Evolutionary conservation across 2,888 invertebrate species (phyloP), one percentile per base, ranked within the genome.

Genomic region (Matsumyia berberina): DNA sequence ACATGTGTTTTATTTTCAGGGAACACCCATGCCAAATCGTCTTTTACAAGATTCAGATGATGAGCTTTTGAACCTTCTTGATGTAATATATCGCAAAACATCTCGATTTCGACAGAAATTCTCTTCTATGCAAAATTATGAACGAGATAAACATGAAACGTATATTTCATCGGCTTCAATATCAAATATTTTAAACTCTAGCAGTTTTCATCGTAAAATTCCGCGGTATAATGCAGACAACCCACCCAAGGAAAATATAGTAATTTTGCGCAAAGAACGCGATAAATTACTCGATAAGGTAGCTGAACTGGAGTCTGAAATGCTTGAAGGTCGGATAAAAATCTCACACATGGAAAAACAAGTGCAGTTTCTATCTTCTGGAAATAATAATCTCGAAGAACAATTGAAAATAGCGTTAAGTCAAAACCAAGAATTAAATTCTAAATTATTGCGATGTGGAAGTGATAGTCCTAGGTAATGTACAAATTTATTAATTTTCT

Each of bases 21-120:
- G 89, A 87, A 87, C 89, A 87, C 89, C 88, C 86, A 88, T 90
- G 85, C 88, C 90, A 62, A 91, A 91, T 88, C 91, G 91, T 70
- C 87, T 89, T 76, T 88, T 90, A 81, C 89, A 90, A 92, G 92
- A 93, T 92, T 94, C 95, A 15, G 95, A 96, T 89, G 96, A 97
- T 90, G 97, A 97, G 89, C 93, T 97, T 62, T 96, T 96, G 95
- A 96, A 96, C 89, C 93, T 97, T 53, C 93, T 97, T 88, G 97
- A 97, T 91, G 95, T 96, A 89, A 97, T 97, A 89, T 96, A 97
- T 89, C 93, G 96, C 79, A 96, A 95, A 89, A 94, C 97, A 88
- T 93, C 94, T 88, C 93, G 94, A 58, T 93, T 95, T 89, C 94
- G 95, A 79, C 95, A 95, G 88, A 96, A 95, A 90, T 95, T 94